A percentile compares a stretch with the other conserved stretches of the same genome.
phyloP scores from a whole-genome alignment of 1,140 invertebrate species.

The Drosophila varians region DNA sequence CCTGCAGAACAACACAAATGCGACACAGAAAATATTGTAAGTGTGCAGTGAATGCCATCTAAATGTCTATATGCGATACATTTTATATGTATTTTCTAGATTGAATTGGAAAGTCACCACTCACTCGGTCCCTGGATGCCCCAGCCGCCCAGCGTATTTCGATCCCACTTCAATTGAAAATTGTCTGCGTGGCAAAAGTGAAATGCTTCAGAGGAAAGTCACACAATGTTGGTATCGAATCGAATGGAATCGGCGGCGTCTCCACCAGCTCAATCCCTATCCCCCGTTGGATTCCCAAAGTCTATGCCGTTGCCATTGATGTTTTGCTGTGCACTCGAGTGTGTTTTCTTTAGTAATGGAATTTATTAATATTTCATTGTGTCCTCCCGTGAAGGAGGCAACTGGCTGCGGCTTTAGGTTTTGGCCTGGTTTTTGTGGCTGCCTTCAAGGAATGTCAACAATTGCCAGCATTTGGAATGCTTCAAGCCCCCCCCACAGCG shows the following conservation, averaged over 20 bases:
- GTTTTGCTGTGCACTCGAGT: constrained; percentile 78
- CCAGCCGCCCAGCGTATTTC: constrained; percentile 26
- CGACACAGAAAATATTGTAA: constrained; percentile 64
- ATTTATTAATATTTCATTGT: constrained; percentile 83
- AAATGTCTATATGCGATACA: constrained; percentile 59
- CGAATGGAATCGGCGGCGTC: constrained; percentile 8
- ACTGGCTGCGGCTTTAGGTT: constrained; percentile 6
- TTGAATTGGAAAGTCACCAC: constrained; percentile 61
- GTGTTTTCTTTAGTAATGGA: constrained; percentile 80
- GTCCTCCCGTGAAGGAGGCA: constrained; percentile 34
- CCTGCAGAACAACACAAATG: constrained; percentile 35
- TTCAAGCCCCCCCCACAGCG: constrained; percentile 14
- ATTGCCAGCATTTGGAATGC: constrained; percentile 62
- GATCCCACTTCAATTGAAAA: constrained; percentile 72
- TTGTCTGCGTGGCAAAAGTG: constrained; percentile 69
- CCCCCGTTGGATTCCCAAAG: constrained; percentile 5
- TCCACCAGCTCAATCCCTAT: constrained; percentile 11
- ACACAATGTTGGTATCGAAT: constrained; percentile 39
- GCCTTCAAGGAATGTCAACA: constrained; percentile 70
- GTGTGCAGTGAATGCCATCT: constrained; percentile 54
- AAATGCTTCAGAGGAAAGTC: constrained; percentile 25
- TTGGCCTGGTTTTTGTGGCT: constrained; percentile 41
- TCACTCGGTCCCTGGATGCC: not conserved
- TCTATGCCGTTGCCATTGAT: constrained; percentile 62
- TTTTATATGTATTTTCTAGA: constrained; percentile 55